Evolutionary conservation across 2,888 invertebrate species (phyloP).

Genomic region (Leptinotarsa rubiginosa): DNA sequence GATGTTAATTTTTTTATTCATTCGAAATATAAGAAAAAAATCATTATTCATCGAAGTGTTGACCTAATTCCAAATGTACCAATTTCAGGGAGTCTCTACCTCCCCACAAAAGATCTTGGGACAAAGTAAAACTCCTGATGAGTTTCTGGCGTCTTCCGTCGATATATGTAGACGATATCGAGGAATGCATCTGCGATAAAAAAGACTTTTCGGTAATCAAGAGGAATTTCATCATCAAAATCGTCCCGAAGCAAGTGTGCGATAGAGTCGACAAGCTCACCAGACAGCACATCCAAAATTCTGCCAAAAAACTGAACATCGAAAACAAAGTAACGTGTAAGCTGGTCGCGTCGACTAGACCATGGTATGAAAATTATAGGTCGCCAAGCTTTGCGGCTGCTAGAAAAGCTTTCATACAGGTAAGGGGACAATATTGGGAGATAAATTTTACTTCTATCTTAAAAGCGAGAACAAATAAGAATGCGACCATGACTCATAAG

Average conservation of each 20-base stretch:
- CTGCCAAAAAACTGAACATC: constrained; percentile 58
- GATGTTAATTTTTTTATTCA: too few relatives aligned
- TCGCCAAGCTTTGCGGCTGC: constrained; percentile 65
- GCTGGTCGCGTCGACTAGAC: constrained; percentile 56
- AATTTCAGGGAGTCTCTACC: constrained; percentile 57
- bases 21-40: too few relatives aligned
- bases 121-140: constrained; percentile 65
- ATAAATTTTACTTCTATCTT: too few relatives aligned
- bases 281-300: constrained; percentile 55
- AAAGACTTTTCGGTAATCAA: constrained; percentile 59
- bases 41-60: too few relatives aligned
- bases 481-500: too few relatives aligned
- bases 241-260: constrained; percentile 63
- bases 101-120: constrained; percentile 60
- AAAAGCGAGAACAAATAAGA: too few relatives aligned
- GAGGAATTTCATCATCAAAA: constrained; percentile 61
- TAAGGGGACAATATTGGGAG: constrained; percentile 39
- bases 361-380: constrained; percentile 65
- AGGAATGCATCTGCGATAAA: constrained; percentile 62
- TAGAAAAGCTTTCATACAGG: constrained; percentile 64
- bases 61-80: too few relatives aligned
- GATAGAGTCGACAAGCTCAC: constrained; percentile 48
- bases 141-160: constrained; percentile 66
- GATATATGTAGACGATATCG: constrained; percentile 58
- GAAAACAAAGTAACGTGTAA: constrained; percentile 60